Conservation (phyloP, 2,797 vertebrate species). For the Takifugu ocellatus region DNA sequence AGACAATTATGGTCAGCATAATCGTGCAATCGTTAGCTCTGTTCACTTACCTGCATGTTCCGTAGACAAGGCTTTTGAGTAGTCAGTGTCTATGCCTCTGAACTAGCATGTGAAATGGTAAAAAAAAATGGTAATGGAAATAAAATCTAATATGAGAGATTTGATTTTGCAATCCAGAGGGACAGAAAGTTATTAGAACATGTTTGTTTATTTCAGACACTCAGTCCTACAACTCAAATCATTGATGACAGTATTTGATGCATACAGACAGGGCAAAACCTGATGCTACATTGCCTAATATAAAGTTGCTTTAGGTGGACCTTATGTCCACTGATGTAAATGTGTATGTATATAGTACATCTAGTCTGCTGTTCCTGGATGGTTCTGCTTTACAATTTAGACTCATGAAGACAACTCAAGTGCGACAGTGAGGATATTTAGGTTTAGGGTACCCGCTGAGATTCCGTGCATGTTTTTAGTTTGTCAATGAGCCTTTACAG, state of each 20-base stretch:
- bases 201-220: not conserved
- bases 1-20: too few relatives aligned
- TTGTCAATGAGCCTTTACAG: conserved; percentile 23
- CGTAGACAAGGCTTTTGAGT: too few relatives aligned
- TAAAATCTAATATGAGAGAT: not conserved
- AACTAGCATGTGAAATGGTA: too few relatives aligned
- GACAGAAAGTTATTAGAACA: not conserved
- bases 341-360: conserved; percentile 60
- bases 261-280: conserved; percentile 8
- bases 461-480: not conserved
- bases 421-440: not conserved
- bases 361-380: conserved; percentile 47
- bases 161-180: not conserved
- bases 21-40: too few relatives aligned
- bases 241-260: not conserved
- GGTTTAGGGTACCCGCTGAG: not conserved
- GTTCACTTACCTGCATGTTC: too few relatives aligned
- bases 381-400: conserved; percentile 31
- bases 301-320: conserved; percentile 44
- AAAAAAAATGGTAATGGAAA: too few relatives aligned
- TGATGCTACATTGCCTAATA: conserved; percentile 40
- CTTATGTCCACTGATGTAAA: conserved; percentile 52
- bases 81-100: too few relatives aligned
- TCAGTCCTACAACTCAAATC: conserved; percentile 18
- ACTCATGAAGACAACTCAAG: conserved; percentile 19